These are phyloP conservation scores for Limnephilus auricula DNA, from an alignment of 2,888 invertebrate species.

Conservation along the genomic window DNA sequence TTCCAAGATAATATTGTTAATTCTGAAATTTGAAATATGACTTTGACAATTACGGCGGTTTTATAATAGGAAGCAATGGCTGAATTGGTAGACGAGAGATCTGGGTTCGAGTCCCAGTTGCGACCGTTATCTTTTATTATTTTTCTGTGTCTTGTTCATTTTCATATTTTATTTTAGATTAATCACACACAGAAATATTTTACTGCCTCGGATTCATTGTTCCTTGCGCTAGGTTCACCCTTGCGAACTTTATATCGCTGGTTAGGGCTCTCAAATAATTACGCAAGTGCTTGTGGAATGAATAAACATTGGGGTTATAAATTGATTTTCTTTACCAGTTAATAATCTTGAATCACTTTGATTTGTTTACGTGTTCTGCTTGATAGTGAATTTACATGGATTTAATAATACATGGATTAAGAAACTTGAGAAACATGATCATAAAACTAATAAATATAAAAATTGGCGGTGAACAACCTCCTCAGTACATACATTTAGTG, in stretches of 20 bases:
- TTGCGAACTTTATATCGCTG: not conserved
- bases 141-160: too few species aligned
- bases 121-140: too few species aligned
- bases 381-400: not conserved
- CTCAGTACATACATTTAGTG: too few species aligned
- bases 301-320: not conserved
- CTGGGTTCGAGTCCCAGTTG: too few species aligned
- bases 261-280: slow-evolving; percentile 5
- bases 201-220: not conserved
- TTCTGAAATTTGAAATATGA: too few species aligned
- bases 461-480: too few species aligned
- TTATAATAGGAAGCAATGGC: too few species aligned
- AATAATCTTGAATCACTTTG: not conserved
- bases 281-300: slow-evolving; percentile 5
- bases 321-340: not conserved
- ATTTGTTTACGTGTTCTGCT: not conserved
- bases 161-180: too few species aligned
- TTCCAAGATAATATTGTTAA: too few species aligned
- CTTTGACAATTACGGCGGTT: too few species aligned
- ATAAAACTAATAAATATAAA: not conserved
- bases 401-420: not conserved
- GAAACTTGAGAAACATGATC: not conserved
- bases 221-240: not conserved
- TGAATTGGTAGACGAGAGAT: too few species aligned
- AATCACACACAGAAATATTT: too few species aligned